Evolutionary conservation across 2,888 invertebrate genomes (phyloP).

Genomic region (Leptodirus hochenwartii): DNA sequence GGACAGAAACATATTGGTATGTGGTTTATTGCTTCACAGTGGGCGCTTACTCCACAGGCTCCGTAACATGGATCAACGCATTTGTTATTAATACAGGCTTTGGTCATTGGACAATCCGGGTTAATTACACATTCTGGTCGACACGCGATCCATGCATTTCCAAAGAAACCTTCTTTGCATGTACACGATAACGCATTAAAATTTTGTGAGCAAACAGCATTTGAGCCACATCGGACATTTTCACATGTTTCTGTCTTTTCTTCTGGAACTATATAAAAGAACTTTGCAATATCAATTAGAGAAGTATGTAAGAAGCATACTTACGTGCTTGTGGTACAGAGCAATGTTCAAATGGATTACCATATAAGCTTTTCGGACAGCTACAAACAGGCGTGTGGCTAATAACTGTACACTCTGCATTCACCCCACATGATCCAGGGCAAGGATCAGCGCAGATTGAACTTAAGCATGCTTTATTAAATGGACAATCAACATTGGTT

Average conservation of each 20-base stretch:
- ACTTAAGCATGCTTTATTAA: slow-evolving; percentile 55
- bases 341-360: slow-evolving; percentile 66
- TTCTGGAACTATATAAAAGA: slow-evolving; percentile 1
- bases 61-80: slow-evolving; percentile 61
- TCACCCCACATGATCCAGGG: slow-evolving; percentile 59
- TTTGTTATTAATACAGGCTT: slow-evolving; percentile 59
- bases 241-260: slow-evolving; percentile 12
- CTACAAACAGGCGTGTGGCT: slow-evolving; percentile 55
- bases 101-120: slow-evolving; percentile 50
- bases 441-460: slow-evolving; percentile 63
- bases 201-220: slow-evolving; percentile 47
- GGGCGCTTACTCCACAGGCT: slow-evolving; percentile 56
- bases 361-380: slow-evolving; percentile 46
- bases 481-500: slow-evolving; percentile 60
- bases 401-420: slow-evolving; percentile 50
- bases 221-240: slow-evolving; percentile 40
- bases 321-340: too few species aligned
- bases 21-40: slow-evolving; percentile 55
- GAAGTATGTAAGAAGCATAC: too few species aligned
- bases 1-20: slow-evolving; percentile 63
- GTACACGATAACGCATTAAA: slow-evolving; percentile 49
- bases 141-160: slow-evolving; percentile 62
- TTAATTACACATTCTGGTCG: slow-evolving; percentile 69
- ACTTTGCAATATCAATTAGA: too few species aligned
- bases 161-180: slow-evolving; percentile 56